Evolutionary conservation across 2,888 invertebrate species (phyloP).

Genomic region (Drosophila mercatorum): DNA sequence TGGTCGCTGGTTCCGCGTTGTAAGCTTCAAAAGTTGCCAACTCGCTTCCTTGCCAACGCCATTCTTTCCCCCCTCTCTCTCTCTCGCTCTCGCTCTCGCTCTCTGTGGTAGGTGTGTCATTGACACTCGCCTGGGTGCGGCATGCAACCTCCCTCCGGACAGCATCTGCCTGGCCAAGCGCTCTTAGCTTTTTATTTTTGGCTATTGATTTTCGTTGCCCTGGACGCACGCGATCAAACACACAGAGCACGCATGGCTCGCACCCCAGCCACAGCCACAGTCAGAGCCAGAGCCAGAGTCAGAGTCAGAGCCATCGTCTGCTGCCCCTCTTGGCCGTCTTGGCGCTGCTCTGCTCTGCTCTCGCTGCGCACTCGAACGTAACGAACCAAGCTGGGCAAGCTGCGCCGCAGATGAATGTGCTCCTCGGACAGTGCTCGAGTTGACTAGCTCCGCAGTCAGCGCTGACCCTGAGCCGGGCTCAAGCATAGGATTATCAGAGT

Average conservation of each 20-base stretch:
- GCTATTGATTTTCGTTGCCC: slow-evolving; percentile 65
- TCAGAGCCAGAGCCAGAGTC: not conserved
- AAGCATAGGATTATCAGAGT: not conserved
- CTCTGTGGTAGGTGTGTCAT: slow-evolving; percentile 66
- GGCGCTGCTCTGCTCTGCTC: slow-evolving; percentile 25
- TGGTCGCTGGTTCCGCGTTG: slow-evolving; percentile 47
- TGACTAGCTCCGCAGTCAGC: not conserved
- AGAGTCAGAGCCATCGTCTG: not conserved
- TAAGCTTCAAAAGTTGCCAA: slow-evolving; percentile 34
- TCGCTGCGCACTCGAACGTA: slow-evolving; percentile 44
- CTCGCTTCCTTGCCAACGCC: slow-evolving; percentile 49
- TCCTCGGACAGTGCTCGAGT: not conserved
- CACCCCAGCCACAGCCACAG: not conserved
- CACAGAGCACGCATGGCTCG: slow-evolving; percentile 54
- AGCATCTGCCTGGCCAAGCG: slow-evolving; percentile 47
- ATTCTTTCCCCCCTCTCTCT: too few species aligned
- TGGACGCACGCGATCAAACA: slow-evolving; percentile 63
- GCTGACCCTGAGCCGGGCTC: slow-evolving; percentile 11
- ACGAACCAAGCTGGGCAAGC: slow-evolving; percentile 24
- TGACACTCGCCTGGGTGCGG: slow-evolving; percentile 63
- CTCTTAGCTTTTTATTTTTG: slow-evolving; percentile 47
- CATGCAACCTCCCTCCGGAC: slow-evolving; percentile 43
- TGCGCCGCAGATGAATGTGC: slow-evolving; percentile 19
- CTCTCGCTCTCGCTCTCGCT: too few species aligned
- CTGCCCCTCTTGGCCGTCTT: slow-evolving; percentile 28